Conservation (phyloP, 2,888 invertebrate genomes). For the Bombylius discolor region DNA sequence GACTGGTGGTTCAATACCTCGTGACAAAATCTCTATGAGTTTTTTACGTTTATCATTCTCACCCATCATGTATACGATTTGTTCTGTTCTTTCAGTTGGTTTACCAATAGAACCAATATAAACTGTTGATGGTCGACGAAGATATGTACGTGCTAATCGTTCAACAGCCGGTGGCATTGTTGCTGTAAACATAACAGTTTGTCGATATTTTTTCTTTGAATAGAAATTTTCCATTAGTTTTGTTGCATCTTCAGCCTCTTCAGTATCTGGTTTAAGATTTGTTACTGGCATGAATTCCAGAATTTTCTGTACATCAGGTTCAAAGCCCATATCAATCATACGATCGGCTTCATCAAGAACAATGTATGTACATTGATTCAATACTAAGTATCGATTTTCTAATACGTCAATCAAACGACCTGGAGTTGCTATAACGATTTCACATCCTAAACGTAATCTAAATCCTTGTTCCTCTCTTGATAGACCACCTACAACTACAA, state of each 20-base stretch:
- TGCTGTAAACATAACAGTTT: constrained; percentile 99
- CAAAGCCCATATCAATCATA: constrained; percentile 99
- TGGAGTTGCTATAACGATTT: constrained; percentile 98
- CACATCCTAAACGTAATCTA: constrained; percentile 89
- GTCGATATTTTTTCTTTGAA: constrained; percentile 91
- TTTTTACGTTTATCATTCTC: constrained; percentile 95
- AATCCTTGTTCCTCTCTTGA: constrained; percentile 98
- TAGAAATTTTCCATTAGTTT: constrained; percentile 86
- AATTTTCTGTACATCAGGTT: constrained; percentile 95
- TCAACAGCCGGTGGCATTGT: constrained; percentile 99
- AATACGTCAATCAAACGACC: constrained; percentile 98
- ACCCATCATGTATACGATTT: constrained; percentile 88
- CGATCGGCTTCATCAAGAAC: constrained; percentile 94
- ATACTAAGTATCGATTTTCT: constrained; percentile 92
- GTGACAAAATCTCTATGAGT: constrained; percentile 80
- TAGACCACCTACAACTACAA: constrained; percentile 95
- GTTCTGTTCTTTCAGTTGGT: constrained; percentile 95
- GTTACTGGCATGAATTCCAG: constrained; percentile 96
- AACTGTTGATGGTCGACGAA: constrained; percentile 91
- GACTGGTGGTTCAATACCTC: constrained; percentile 90
- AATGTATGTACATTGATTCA: constrained; percentile 96
- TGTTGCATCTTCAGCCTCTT: constrained; percentile 92
- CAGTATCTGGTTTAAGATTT: constrained; percentile 94
- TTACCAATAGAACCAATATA: constrained; percentile 95
- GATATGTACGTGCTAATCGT: constrained; percentile 83